Base-by-base conservation (phyloP, 2,797 vertebrate genomes). In the Octomys mimax region DNA sequence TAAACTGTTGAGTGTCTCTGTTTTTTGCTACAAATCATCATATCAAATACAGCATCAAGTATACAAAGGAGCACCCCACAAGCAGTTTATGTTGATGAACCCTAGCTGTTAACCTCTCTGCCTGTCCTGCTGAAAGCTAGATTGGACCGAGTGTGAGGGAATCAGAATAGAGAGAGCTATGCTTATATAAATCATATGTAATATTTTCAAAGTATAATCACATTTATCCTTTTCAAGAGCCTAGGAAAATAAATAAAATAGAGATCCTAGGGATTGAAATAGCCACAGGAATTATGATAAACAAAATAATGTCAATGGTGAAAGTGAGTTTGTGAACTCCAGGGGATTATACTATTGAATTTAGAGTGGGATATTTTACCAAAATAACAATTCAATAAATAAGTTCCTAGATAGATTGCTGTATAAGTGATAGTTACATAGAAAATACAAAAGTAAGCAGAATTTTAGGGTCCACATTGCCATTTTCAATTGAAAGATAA, bases 1-100 rank as follows among this genome's bases (percentile, higher is more conserved):
- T 97, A 94, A 97, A 87, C 81, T 22, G 9, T 18, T 36, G 87
- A 80, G 84, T 86, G 91, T 14, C 66, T 97, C 68, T 96, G 87
- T 87, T 97, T 71, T 93, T 75, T 75, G 97, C 93, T 95, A 80
- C 89, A 80, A 97, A 95, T 97, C 97, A 95, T 89, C 92, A 71
- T 81, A 88, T 95, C 90, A 96, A 98, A 92, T 95, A 75, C 46
- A 96, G 75, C 36, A 91, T 33, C 52, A 93, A 9, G 28, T 84
- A 54, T 86, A 75, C 54, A 28, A 24, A 86, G 33, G 19, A 94
- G 49, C 49, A 31, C 81, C 93, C 96, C 28, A 8, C 96, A 80
- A 97, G 49, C 95, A 96, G 62, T 94, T 96, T 86, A 86, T 86
- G 75, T 42, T 92, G 52, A 95, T 95, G 83, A 94, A 96, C 84